These are phyloP conservation scores for Monopterus albus DNA, from an alignment of 2,113 vertebrate species.

Conservation along the genomic window DNA sequence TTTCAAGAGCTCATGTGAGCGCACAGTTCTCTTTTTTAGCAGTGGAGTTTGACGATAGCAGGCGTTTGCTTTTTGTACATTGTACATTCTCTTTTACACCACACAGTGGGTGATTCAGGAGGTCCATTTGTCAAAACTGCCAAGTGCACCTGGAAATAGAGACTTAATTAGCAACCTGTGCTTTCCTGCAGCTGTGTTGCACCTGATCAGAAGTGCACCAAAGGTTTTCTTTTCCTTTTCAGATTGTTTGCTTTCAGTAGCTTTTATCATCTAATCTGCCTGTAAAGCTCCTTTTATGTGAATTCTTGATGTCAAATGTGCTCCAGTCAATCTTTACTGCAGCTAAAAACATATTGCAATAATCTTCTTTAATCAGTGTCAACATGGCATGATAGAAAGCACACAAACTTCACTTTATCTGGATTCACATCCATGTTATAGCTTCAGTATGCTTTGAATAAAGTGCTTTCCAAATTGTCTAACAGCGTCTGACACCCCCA, in stretches of 20 bases:
- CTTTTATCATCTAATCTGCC: neutral
- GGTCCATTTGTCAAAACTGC: constrained; percentile 6
- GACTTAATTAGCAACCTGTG: neutral
- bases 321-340: no score
- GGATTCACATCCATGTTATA: neutral
- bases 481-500: neutral
- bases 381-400: neutral
- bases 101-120: neutral
- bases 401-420: neutral
- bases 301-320: no score
- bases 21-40: neutral
- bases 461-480: no score
- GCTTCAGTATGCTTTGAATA: neutral
- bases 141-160: neutral
- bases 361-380: neutral
- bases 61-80: neutral
- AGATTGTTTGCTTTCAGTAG: neutral
- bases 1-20: neutral
- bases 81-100: neutral
- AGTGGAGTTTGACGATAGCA: neutral
- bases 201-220: neutral
- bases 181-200: neutral
- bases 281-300: no score
- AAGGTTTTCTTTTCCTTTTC: neutral
- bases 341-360: no score